Percentiles rank a stretch among this genome's conserved stretches.
Conservation (phyloP, 1,140 invertebrate species). For the Phymastichus coffea region DNA sequence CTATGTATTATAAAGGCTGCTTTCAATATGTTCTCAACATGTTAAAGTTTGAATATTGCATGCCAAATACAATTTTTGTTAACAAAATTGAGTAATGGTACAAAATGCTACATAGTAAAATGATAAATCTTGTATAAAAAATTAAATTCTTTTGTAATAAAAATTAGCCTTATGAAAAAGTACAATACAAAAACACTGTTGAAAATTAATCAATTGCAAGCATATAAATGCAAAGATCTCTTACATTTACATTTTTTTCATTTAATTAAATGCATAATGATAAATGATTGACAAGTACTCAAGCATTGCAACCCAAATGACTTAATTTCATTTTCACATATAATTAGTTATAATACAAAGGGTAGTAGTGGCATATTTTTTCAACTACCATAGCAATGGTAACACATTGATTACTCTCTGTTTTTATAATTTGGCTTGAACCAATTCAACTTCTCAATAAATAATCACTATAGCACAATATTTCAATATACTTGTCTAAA, state of each 20-base stretch:
- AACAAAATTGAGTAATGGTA: background rate
- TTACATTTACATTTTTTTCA: no score
- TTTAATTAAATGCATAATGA: slow-evolving; percentile 18
- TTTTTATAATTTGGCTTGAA: background rate
- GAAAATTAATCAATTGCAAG: slow-evolving; percentile 3
- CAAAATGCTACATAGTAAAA: background rate
- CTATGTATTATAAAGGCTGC: no score
- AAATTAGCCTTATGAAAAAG: background rate
- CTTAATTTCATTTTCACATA: slow-evolving; percentile 6
- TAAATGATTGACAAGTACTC: slow-evolving; percentile 12
- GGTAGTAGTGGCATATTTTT: slow-evolving; percentile 3
- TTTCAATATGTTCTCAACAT: background rate
- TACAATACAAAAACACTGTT: slow-evolving; percentile 13
- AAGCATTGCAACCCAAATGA: background rate
- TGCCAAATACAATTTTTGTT: slow-evolving; percentile 9
- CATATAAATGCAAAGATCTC: slow-evolving; percentile 12
- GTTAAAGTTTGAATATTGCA: background rate
- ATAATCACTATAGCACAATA: background rate
- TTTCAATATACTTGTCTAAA: background rate
- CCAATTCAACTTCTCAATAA: no score
- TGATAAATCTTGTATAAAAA: slow-evolving; percentile 12
- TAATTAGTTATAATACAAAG: slow-evolving; percentile 9
- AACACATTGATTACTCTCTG: slow-evolving; percentile 12
- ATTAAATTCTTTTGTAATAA: slow-evolving; percentile 4
- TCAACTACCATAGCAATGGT: slow-evolving; percentile 2